Base-by-base conservation (phyloP, 37 sponge, comb jelly and placozoan species). In the Oopsacas minuta region DNA sequence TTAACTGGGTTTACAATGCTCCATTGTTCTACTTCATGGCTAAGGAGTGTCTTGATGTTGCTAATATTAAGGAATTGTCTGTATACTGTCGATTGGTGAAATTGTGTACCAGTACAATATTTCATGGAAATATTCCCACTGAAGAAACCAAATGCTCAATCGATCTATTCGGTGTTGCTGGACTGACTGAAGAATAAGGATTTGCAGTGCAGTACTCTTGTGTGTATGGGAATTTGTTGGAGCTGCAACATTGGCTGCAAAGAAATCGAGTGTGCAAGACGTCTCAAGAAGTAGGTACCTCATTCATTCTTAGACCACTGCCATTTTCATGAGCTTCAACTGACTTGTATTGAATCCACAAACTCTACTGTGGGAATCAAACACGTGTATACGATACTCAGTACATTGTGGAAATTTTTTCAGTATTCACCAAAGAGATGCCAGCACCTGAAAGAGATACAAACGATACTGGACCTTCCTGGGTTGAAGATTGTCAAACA, bases 101-200 rank as follows among this genome's bases (percentile, higher is more conserved):
- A 46, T 46, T 46, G 51, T 46, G 17, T 46, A 46, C 51, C 51
- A 46, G 51, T 46, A 46, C 17, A 46, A 81, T 30, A 81, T 81
- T 81, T 81, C 35, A 81, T 81, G 10, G 82, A 81, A 81, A 81
- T 81, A 81, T 30, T 81, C 30, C 82, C 82, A 32, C 35, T 81
- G 35, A 81, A 81, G 82, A 81, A 81, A 81, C 15, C 82, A n/a
- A n/a, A 81, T 81, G 82, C 82, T 81, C 35, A 81, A 30, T 81
- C 82, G 35, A 81, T 81, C 35, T 81, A 46, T 46, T 46, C 51
- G 51, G 51, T 46, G 51, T 46, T 46, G 51, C 51, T 46, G 12
- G 51, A 46, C 51, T 46, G 51, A 17, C 51, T 46, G 51, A 46
- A 46, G 51, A 46, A 46, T 12, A 46, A 46, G 51, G 51, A 46